A percentile compares a stretch with the other conserved stretches of the same genome.
Conservation (phyloP, 2,797 vertebrate genomes). For the Enteromius fasciolatus region DNA sequence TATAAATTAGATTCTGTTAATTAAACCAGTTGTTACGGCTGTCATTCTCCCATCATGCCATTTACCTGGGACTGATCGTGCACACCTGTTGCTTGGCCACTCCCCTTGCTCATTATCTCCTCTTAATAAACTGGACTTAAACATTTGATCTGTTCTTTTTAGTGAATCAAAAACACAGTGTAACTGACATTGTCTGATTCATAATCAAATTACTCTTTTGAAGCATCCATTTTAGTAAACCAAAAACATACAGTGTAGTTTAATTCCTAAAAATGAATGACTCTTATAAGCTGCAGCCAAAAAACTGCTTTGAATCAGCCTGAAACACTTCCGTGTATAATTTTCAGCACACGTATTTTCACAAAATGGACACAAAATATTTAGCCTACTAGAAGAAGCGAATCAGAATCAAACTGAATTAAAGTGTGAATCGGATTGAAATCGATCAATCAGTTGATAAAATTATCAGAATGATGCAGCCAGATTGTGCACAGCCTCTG, state of each 20-base stretch:
- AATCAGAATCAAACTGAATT: background rate
- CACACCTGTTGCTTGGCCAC: no score
- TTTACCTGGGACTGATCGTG: no score
- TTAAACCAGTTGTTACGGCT: no score
- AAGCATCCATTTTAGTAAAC: background rate
- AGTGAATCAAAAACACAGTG: background rate
- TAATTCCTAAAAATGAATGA: background rate
- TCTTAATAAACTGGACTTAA: no score
- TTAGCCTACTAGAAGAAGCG: background rate
- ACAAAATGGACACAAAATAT: background rate
- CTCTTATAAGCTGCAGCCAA: background rate
- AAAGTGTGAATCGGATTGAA: background rate
- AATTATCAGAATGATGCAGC: background rate
- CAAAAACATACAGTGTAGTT: background rate
- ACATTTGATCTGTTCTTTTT: background rate
- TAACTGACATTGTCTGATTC: background rate
- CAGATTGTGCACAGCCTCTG: background rate
- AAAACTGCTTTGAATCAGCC: background rate
- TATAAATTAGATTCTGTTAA: no score
- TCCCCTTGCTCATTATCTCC: no score
- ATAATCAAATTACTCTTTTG: background rate
- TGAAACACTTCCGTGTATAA: background rate
- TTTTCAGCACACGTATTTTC: background rate
- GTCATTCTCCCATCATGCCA: no score
- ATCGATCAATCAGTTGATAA: background rate